These are phyloP conservation scores for Neotragus moschatus DNA, from an alignment of 2,113 vertebrate genomes.

Conservation along the genomic window DNA sequence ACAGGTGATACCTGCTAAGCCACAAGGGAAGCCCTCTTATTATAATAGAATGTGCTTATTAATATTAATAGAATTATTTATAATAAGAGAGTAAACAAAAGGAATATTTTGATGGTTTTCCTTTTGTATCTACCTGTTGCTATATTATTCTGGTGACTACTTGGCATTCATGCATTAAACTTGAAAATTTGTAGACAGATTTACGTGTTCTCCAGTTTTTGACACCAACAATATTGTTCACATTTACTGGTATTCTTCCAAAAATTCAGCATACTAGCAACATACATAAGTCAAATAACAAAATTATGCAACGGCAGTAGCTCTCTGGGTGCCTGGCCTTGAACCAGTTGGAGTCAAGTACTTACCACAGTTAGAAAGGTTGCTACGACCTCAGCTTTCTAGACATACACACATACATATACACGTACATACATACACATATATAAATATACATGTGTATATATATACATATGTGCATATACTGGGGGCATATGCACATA, in stretches of 20 bases:
- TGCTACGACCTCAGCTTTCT: background rate
- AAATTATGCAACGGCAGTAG: background rate
- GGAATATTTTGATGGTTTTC: background rate
- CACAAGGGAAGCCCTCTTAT: background rate
- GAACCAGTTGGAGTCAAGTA: background rate
- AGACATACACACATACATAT: background rate
- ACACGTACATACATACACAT: background rate
- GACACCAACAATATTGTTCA: background rate
- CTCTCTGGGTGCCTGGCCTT: background rate
- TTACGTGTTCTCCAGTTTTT: background rate
- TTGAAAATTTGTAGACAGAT: background rate
- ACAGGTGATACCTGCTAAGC: background rate
- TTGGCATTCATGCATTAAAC: background rate
- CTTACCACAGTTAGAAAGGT: background rate
- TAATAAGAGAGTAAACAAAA: background rate
- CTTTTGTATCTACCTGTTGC: background rate
- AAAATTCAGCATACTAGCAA: background rate
- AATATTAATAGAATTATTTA: background rate
- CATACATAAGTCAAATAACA: background rate
- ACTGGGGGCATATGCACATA: background rate
- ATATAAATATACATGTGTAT: fast-evolving
- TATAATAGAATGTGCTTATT: background rate
- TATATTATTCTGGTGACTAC: background rate
- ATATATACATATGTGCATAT: background rate
- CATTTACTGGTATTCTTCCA: background rate